Evolutionary conservation across 2,888 invertebrate species (phyloP), one percentile per base, ranked within the genome.

Genomic region (Epistrophe grossulariae): DNA sequence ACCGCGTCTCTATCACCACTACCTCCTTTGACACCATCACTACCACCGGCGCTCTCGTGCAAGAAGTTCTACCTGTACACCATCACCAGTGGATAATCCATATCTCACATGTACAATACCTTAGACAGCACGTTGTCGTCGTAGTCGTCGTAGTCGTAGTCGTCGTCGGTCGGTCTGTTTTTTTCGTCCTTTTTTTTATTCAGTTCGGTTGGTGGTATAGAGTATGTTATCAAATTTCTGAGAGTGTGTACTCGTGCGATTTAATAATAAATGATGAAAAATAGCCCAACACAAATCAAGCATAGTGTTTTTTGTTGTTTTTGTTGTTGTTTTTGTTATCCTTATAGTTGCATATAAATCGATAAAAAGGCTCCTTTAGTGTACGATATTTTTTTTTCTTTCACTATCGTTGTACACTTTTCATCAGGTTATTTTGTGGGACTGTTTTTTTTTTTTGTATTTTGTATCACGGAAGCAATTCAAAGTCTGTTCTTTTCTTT

Each of bases 241-340:
- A 87, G 71, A 72, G 82, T 78, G 78, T 82, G 48, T 80, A 13
- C 66, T 79, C 71, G 79, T 85, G 83, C 85, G 79, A 84, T 88
- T 89, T 88, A 89, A 89, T 88, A 85, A 88, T 89, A 89, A 87
- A 88, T 89, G 87, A 89, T 87, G 88, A 89, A 89, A 88, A 87
- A 87, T 79, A 87, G 85, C 87, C 88, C 88, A 89, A 88, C 88
- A 85, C 88, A 83, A 88, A 88, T 88, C 88, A 85, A 88, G 84
- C 88, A 79, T 80, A 79, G 57, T 73, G 80, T 72, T 71, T n/a
- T 45, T 79, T 79, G 74, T 68, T 84, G 79, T 60, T 57, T 13
- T 48, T 70, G 28, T 80, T 88, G 62, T 24, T 24, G 24, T 24
- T 24, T 79, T 79, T 79, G 79, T 84, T 80, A 72, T 84, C 57